Percentiles rank a stretch among this genome's conserved stretches.
phyloP scores from a whole-genome alignment of 37 sponge, comb jelly and placozoan genomes.

The Amphimedon queenslandica region DNA sequence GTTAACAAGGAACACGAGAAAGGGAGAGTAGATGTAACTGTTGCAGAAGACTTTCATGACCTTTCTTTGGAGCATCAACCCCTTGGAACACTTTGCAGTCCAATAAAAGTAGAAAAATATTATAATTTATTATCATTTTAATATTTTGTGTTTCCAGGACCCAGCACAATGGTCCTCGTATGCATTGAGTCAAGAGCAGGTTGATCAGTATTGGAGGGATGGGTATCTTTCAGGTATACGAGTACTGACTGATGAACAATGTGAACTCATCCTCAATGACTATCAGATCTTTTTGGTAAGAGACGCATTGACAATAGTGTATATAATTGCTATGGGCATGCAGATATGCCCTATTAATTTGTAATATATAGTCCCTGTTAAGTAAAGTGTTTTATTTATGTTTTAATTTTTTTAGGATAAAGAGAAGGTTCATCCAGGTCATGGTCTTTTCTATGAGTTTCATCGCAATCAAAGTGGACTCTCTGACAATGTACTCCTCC shows the following conservation, averaged over 20 bases:
- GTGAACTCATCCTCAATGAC: slow-evolving; percentile 48
- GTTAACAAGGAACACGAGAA: slow-evolving; percentile 20
- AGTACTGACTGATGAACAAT: slow-evolving; percentile 50
- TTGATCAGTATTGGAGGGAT: slow-evolving; percentile 49
- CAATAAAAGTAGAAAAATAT: background rate
- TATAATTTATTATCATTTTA: too few relatives aligned
- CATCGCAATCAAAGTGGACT: slow-evolving; percentile 65
- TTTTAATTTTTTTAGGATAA: slow-evolving; percentile 15
- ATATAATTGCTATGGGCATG: background rate
- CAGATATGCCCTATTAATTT: too few relatives aligned
- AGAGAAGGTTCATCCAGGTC: slow-evolving; percentile 43
- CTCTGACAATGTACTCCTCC: slow-evolving; percentile 56
- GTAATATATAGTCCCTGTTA: too few relatives aligned
- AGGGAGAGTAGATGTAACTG: slow-evolving; percentile 20
- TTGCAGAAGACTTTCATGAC: slow-evolving; percentile 32
- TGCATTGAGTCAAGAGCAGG: slow-evolving; percentile 31
- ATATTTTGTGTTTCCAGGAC: slow-evolving; percentile 3
- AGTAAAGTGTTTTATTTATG: background rate
- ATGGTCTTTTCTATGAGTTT: slow-evolving; percentile 69
- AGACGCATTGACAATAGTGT: background rate
- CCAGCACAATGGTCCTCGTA: slow-evolving; percentile 24
- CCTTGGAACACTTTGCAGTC: slow-evolving; percentile 25
- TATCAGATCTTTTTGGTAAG: slow-evolving; percentile 53
- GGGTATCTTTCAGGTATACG: slow-evolving; percentile 55
- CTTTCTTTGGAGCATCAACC: slow-evolving; percentile 36